These are phyloP conservation scores for Meloidogyne floridensis DNA, from an alignment of 1,140 invertebrate genomes.

Conservation along the genomic window DNA sequence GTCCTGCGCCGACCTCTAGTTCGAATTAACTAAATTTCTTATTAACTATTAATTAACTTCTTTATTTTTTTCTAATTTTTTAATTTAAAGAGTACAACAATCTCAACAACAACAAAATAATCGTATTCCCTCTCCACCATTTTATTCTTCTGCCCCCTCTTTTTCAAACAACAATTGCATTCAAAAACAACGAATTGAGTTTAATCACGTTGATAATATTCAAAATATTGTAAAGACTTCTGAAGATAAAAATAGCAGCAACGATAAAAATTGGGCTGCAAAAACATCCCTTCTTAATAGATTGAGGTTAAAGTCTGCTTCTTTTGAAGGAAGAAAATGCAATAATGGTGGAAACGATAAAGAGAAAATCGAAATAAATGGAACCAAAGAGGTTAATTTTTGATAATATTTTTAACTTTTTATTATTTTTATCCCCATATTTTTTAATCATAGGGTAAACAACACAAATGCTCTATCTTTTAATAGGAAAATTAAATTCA, in stretches of 20 bases:
- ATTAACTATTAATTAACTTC: too few species aligned
- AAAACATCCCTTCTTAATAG: slow-evolving; percentile 1
- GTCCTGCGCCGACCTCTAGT: too few species aligned
- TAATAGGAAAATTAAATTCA: too few species aligned
- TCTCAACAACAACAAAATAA: background rate
- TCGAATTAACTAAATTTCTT: too few species aligned
- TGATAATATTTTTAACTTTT: background rate
- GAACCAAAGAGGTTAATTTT: background rate
- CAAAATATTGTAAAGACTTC: slow-evolving; percentile 1
- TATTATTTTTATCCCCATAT: too few species aligned
- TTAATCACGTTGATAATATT: background rate
- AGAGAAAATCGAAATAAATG: background rate
- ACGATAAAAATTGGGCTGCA: background rate
- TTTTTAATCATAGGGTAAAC: too few species aligned
- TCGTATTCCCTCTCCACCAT: background rate
- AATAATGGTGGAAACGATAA: background rate
- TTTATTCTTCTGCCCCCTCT: background rate
- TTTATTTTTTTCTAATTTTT: background rate
- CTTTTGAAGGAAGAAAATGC: background rate
- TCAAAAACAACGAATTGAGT: slow-evolving; percentile 4
- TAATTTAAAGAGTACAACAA: background rate
- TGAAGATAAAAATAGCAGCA: background rate
- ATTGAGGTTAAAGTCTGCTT: background rate
- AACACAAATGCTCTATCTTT: too few species aligned
- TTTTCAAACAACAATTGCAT: background rate